Evolutionary conservation across 2,797 vertebrate genomes (phyloP).

Genomic region (Botia kubotai): DNA sequence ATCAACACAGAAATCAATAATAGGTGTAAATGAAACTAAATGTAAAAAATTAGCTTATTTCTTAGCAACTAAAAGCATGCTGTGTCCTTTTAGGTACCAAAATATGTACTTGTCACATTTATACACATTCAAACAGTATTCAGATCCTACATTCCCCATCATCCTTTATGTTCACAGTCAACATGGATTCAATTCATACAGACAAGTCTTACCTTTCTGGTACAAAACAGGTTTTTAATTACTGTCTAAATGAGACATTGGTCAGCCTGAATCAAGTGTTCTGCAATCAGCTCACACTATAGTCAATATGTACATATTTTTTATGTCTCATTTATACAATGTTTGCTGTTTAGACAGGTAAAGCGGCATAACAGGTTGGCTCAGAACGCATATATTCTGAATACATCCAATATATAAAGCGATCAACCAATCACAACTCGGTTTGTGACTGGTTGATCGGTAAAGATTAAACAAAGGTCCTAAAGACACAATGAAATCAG

Average conservation of each 20-base stretch:
- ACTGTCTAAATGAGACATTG: slow-evolving; percentile 10
- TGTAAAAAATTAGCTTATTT: slow-evolving; percentile 37
- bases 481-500: background rate
- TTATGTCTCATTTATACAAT: background rate
- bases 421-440: slow-evolving; percentile 21
- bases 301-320: background rate
- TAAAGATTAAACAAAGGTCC: background rate
- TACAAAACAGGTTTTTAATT: background rate
- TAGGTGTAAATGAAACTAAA: slow-evolving; percentile 13
- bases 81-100: slow-evolving; percentile 43
- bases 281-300: background rate
- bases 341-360: background rate
- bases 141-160: slow-evolving; percentile 1
- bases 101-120: slow-evolving; percentile 25
- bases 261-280: background rate
- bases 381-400: slow-evolving; percentile 21
- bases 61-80: slow-evolving; percentile 62
- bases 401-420: slow-evolving; percentile 54
- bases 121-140: slow-evolving; percentile 9
- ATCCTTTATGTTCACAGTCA: slow-evolving; percentile 37
- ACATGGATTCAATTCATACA: background rate
- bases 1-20: slow-evolving; percentile 18
- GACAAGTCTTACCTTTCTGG: background rate
- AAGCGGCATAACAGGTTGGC: slow-evolving; percentile 12
- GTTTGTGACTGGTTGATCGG: no score